These are phyloP conservation scores for Sweltsa coloradensis DNA, from an alignment of 1,140 invertebrate species.

Conservation along the genomic window DNA sequence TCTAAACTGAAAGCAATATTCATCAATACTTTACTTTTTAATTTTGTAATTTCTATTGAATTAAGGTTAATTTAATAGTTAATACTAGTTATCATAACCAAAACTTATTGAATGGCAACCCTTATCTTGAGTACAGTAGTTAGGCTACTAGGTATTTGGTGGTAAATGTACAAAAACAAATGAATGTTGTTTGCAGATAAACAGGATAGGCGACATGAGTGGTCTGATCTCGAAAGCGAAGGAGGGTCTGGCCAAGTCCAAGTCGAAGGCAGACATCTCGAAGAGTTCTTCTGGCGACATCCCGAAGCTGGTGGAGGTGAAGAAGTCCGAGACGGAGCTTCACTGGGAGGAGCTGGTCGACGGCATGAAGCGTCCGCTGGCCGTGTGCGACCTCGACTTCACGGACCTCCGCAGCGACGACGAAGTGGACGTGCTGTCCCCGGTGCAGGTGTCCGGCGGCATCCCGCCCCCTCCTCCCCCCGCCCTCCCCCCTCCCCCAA, in stretches of 20 bases:
- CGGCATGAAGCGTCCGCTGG: slow-evolving; percentile 66
- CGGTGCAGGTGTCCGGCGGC: slow-evolving; percentile 15
- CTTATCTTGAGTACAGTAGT: too few relatives aligned
- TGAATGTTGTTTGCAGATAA: background rate
- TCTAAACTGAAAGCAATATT: too few relatives aligned
- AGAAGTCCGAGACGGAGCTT: slow-evolving; percentile 85
- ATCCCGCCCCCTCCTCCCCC: slow-evolving; percentile 23
- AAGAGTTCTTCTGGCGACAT: slow-evolving; percentile 50
- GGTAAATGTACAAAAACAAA: too few relatives aligned
- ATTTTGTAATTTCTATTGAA: too few relatives aligned
- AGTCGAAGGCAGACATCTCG: slow-evolving; percentile 55
- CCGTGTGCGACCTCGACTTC: slow-evolving; percentile 93
- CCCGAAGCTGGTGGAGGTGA: slow-evolving; percentile 50
- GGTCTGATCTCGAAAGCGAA: slow-evolving; percentile 87
- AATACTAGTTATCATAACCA: too few relatives aligned
- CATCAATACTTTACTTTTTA: too few relatives aligned
- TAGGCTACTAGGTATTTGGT: too few relatives aligned
- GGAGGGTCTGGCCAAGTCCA: slow-evolving; percentile 76
- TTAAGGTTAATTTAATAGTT: too few relatives aligned
- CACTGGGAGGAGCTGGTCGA: slow-evolving; percentile 89
- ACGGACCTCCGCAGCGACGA: slow-evolving; percentile 78
- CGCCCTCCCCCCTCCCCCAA: slow-evolving; percentile 26
- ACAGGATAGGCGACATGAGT: slow-evolving; percentile 65
- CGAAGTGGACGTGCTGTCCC: slow-evolving; percentile 20
- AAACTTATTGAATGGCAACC: too few relatives aligned